Percentiles rank a stretch among this genome's conserved stretches.
phyloP scores from a whole-genome alignment of 1,140 invertebrate genomes.

The Pseudomyrmex cubaensis region DNA sequence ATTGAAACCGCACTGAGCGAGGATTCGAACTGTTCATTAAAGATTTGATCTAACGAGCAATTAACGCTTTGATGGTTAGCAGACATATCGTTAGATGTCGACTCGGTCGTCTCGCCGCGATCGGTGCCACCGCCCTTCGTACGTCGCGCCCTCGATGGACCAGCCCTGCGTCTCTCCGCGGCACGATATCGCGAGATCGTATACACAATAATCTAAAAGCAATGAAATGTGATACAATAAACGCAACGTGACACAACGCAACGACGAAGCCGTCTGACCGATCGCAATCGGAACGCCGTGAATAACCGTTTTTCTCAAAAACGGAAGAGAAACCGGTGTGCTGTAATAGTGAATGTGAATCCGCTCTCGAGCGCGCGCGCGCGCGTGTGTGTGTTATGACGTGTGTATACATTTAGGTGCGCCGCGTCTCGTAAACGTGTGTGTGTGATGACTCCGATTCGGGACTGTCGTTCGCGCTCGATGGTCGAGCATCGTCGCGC shows the following conservation, averaged over 20 bases:
- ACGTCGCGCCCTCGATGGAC: conserved; percentile 49
- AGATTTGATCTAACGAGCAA: no score
- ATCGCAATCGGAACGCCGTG: not conserved
- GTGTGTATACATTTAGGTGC: not conserved
- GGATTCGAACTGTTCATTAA: no score
- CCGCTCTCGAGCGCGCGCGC: not conserved
- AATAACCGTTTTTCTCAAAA: no score
- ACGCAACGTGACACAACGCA: not conserved
- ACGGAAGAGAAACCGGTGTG: not conserved
- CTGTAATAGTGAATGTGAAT: not conserved
- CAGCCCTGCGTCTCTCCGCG: conserved; percentile 25
- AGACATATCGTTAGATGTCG: not conserved
- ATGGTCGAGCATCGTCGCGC: conserved; percentile 57
- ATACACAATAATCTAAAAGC: not conserved
- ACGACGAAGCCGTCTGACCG: not conserved
- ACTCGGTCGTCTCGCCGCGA: not conserved
- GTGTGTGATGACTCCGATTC: conserved; percentile 33
- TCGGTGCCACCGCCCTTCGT: conserved; percentile 57
- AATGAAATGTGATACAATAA: not conserved
- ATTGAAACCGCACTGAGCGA: no score
- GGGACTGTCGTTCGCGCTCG: conserved; percentile 40
- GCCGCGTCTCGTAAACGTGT: not conserved
- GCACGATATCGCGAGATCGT: not conserved
- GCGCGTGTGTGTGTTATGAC: no score
- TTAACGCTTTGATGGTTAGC: no score